A percentile compares a stretch with the other conserved stretches of the same genome.
phyloP scores from a whole-genome alignment of 2,888 invertebrate species.

The Synergus laeviventris region DNA sequence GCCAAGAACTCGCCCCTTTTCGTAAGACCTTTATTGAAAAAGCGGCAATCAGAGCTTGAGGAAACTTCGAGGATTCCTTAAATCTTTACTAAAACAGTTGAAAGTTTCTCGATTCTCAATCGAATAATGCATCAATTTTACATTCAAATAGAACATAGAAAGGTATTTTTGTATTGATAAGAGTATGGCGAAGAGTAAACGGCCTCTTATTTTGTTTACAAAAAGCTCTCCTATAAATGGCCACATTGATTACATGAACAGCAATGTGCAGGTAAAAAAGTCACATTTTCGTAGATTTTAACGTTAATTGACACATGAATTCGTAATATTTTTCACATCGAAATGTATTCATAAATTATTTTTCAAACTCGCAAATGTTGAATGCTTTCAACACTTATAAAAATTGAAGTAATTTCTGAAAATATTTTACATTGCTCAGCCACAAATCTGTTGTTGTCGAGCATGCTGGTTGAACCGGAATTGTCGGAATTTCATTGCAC shows the following conservation, averaged over 20 bases:
- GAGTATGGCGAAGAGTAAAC: no score
- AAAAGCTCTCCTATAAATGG: no score
- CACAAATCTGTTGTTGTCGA: constrained; percentile 15
- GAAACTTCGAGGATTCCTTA: neutral
- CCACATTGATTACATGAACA: no score
- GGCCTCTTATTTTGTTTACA: no score
- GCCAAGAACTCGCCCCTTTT: neutral
- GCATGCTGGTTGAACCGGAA: constrained; percentile 14
- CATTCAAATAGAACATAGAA: neutral
- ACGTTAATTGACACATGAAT: neutral
- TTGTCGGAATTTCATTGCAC: constrained; percentile 31
- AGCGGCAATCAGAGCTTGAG: neutral
- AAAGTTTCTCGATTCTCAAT: neutral
- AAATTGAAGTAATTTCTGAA: constrained; percentile 35
- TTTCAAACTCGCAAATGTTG: neutral
- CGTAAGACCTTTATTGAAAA: constrained; percentile 9
- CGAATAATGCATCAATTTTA: neutral
- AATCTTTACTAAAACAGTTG: neutral
- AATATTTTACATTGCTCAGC: constrained; percentile 14
- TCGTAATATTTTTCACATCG: neutral
- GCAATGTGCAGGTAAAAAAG: neutral
- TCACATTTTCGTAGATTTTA: neutral
- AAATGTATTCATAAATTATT: constrained; percentile 13
- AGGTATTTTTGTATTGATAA: no score
- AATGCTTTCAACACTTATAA: constrained; percentile 17